Evolutionary conservation across 1,140 invertebrate species (phyloP).

Genomic region (Philaenus spumarius): DNA sequence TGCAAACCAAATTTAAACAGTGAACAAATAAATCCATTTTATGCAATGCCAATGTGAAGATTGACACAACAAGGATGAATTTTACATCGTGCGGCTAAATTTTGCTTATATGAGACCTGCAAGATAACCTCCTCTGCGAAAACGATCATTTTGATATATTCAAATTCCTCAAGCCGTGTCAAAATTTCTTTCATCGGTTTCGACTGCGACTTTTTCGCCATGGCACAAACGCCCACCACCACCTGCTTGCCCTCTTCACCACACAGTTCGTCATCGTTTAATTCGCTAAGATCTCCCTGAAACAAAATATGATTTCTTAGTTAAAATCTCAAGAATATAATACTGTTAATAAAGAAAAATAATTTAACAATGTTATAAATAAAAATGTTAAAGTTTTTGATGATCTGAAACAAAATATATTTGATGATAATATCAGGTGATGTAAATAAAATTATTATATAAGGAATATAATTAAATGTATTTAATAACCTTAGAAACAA

Average conservation of each 20-base stretch:
- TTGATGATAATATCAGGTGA: too few relatives aligned
- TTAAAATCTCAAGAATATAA: too few relatives aligned
- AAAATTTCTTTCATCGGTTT: conserved; percentile 99
- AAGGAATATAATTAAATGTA: too few relatives aligned
- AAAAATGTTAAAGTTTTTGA: too few relatives aligned
- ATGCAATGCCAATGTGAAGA: not conserved
- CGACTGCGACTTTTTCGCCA: conserved; percentile 97
- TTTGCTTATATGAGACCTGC: conserved; percentile 50
- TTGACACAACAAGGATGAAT: not conserved
- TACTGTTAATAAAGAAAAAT: too few relatives aligned
- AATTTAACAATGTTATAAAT: too few relatives aligned
- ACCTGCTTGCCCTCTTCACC: conserved; percentile 70
- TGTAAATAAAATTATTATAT: too few relatives aligned
- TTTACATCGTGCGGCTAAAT: not conserved
- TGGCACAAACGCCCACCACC: conserved; percentile 93
- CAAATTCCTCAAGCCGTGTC: conserved; percentile 88
- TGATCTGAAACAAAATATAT: too few relatives aligned
- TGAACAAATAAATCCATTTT: too few relatives aligned
- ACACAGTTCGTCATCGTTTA: conserved; percentile 38
- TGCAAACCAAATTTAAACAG: too few relatives aligned
- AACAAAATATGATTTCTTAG: too few relatives aligned
- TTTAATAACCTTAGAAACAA: too few relatives aligned
- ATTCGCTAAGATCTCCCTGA: conserved; percentile 27
- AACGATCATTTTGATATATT: conserved; percentile 89
- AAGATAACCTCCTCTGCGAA: conserved; percentile 93